Evolutionary conservation across 2,113 vertebrate species (phyloP).

Genomic region (Corvus cornix): DNA sequence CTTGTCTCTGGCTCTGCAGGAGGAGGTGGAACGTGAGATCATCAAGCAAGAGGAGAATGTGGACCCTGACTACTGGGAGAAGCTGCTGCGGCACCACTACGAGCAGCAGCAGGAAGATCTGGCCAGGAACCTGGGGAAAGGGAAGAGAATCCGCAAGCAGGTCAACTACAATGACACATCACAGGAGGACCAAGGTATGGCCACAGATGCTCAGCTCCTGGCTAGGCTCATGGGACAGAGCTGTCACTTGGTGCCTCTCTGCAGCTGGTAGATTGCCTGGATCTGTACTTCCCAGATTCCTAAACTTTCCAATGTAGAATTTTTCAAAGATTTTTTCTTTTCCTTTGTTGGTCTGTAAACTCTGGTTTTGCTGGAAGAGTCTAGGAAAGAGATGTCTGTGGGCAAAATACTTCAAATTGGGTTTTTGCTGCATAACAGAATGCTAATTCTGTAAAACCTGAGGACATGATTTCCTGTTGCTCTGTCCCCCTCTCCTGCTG

Average conservation of each 20-base stretch:
- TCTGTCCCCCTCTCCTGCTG: neutral
- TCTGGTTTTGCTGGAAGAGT: neutral
- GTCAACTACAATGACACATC: slow-evolving; percentile 99
- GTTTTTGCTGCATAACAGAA: neutral
- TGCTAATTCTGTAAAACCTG: neutral
- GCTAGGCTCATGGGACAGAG: rapidly evolving
- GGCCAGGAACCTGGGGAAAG: slow-evolving; percentile 94
- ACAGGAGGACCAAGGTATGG: slow-evolving; percentile 95
- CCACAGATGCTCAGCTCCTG: rapidly evolving
- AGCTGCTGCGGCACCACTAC: slow-evolving; percentile 94
- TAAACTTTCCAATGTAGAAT: neutral
- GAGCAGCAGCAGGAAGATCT: slow-evolving; percentile 98
- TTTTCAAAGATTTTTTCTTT: neutral
- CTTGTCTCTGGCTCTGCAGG: slow-evolving; percentile 67
- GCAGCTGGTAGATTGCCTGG: neutral
- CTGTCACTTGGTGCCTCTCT: neutral
- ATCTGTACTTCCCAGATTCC: neutral
- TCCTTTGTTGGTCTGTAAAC: neutral
- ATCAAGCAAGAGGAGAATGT: slow-evolving; percentile 99
- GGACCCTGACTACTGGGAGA: slow-evolving; percentile 98
- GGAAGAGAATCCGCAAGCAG: slow-evolving; percentile 95
- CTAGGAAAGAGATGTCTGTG: neutral
- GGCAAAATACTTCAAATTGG: neutral
- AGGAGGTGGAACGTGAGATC: slow-evolving; percentile 96
- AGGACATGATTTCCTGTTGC: neutral